Base-by-base conservation (phyloP, 2,113 vertebrate genomes). In the Genyomyrus donnyi region DNA sequence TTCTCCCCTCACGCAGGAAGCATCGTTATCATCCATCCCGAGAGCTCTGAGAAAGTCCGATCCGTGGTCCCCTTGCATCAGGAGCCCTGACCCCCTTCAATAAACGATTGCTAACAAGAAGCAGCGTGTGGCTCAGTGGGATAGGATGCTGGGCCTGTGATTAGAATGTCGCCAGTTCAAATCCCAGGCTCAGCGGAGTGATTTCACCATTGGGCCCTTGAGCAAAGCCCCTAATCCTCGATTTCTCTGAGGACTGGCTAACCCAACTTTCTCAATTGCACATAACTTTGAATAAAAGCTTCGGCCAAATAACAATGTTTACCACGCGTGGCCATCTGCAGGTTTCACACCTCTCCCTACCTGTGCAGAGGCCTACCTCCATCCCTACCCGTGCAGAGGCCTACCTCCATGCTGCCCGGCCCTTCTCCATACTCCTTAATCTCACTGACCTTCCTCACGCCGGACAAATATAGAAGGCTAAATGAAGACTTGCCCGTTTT, bases 381-480 rank as follows among this genome's bases (percentile, higher is more conserved):
- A 48, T 56, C 53, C 53, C 0, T 7, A 13, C 49, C 53, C 6
- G n/a, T 15, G 9, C 19, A 39, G 48, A 10, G 1, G 6, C 9
- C 27, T 15, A 21, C n/a, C 48, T 46, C 52, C 88, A 49, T 83
- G 19, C 10, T 39, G 35, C 58, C 21, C 1, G 52, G 56, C 56
- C 0, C 88, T 19, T 42, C 27, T 42, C 66, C 13, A 5, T 1
- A 42, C 66, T 21, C n/a, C 8, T 31, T 24, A 15, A 35, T 46
- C 46, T 46, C 66, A 5, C 66, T 48, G n/a, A 93, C 93, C 90
- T 92, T 91, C 91, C 92, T 93, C 91, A 93, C 92, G 52, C 91
- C 90, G 90, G 90, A 92, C 93, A 94, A 94, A 95, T 93, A 94
- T 91, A 94, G 90, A 91, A 90, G 92, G 91, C 91, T 93, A 85